Evolutionary conservation across 2,797 vertebrate genomes (phyloP), one percentile per base, ranked within the genome.

Genomic region (Melanotaenia maccullochi): DNA sequence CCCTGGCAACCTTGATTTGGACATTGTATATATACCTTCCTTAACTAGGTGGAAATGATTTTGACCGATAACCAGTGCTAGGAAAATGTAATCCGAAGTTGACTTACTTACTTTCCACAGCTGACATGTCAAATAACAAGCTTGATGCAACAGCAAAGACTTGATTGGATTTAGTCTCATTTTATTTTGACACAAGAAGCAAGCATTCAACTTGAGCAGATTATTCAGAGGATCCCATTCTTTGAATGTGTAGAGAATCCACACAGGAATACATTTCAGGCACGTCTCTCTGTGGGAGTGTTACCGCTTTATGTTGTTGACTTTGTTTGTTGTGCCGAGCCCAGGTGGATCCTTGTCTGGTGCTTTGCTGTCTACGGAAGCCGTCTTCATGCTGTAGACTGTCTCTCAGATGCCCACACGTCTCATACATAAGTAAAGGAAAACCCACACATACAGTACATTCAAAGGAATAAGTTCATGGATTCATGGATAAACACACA

Each of bases 141-240:
- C 49, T 22, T 56, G 55, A 68, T 52, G 64, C 44, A 72, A 78
- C 85, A 62, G 57, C 51, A 35, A 75, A 71, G 60, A 52, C 59
- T 65, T 73, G 69, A 82, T 84, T 25, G 81, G 87, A 85, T 67
- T 71, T 70, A 64, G 64, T 79, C 64, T 85, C 12, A 4, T 66
- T 83, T 83, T 78, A 78, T 24, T 54, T 55, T 66, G 67, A 51
- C 71, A 76, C 68, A 77, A 76, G 72, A 77, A 73, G 61, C 55
- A 84, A 52, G 9, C 74, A 82, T 84, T 84, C 63, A 80, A 78
- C 88, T 81, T 78, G 52, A 77, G 69, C n/a, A 62, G 47, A 72
- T 75, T 71, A 66, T 0, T 55, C 65, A 73, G 59, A 76, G 22
- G 38, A 40, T 85, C 81, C 67, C 65, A 81, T 86, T 68, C 63